phyloP scores from a whole-genome alignment of 1,140 invertebrate genomes.

The Melanaphis sacchari region DNA sequence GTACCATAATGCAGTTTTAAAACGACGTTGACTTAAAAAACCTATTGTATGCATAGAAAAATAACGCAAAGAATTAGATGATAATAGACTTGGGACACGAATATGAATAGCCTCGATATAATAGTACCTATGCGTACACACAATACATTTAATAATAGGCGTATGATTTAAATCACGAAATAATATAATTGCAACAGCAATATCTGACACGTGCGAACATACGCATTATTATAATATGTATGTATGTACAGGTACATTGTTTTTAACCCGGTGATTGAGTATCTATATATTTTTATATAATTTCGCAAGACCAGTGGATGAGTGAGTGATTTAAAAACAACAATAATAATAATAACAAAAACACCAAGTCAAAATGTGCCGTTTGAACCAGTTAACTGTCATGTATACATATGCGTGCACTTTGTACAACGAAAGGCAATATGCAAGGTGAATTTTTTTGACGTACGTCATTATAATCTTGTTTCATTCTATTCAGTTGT shows the following conservation, averaged over 20 bases:
- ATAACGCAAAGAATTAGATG: not conserved
- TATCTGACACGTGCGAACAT: not conserved
- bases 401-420: not conserved
- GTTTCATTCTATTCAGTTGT: not conserved
- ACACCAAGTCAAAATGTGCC: not conserved
- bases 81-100: not conserved
- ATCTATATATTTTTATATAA: not conserved
- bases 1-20: not conserved
- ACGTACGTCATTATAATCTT: not conserved
- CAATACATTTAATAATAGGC: too few species aligned
- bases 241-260: not conserved
- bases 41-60: not conserved
- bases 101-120: not conserved
- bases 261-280: not conserved
- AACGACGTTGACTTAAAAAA: not conserved
- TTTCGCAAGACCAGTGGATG: not conserved
- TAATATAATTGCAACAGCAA: not conserved
- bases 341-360: not conserved
- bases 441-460: not conserved
- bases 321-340: not conserved
- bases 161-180: not conserved
- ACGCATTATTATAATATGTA: not conserved
- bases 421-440: not conserved
- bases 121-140: too few species aligned
- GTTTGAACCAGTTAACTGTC: not conserved